Base-by-base conservation (phyloP, 2,797 vertebrate species). In the Sphaeramia orbicularis region DNA sequence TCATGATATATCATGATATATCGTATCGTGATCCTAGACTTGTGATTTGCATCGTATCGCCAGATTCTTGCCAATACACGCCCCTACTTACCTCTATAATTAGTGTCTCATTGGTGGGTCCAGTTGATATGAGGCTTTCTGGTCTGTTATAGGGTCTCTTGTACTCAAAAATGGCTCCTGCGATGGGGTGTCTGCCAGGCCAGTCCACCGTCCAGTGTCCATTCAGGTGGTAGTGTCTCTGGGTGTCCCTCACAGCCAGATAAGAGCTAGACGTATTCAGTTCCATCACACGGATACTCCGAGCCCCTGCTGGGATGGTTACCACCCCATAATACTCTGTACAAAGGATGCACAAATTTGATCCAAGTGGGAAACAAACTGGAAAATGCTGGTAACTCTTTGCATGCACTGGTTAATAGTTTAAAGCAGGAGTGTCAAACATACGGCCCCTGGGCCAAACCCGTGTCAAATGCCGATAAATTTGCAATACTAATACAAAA, bases 11-110 rank as follows among this genome's bases (percentile, higher is more conserved):
- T n/a, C n/a, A n/a, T n/a, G n/a, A n/a, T n/a, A n/a, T n/a, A n/a
- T n/a, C n/a, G n/a, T n/a, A n/a, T n/a, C n/a, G n/a, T n/a, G n/a
- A n/a, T n/a, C n/a, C n/a, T n/a, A n/a, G n/a, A n/a, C n/a, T n/a
- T n/a, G n/a, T n/a, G n/a, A n/a, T n/a, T n/a, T n/a, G n/a, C n/a
- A n/a, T n/a, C n/a, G n/a, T n/a, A n/a, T n/a, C n/a, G n/a, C n/a
- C n/a, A n/a, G n/a, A n/a, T n/a, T n/a, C n/a, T n/a, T n/a, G n/a
- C n/a, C n/a, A n/a, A n/a, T n/a, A n/a, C n/a, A n/a, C n/a, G n/a
- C n/a, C n/a, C n/a, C n/a, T n/a, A n/a, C n/a, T n/a, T 88, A 97
- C 96, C 92, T 97, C 96, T 50, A 97, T 84, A 7, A 96, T 73
- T 38, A 97, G 83, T 0, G 95, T 95, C 73, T 97, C 95, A 49